phyloP scores from a whole-genome alignment of 2,113 vertebrate genomes.

The Galbula dea region DNA sequence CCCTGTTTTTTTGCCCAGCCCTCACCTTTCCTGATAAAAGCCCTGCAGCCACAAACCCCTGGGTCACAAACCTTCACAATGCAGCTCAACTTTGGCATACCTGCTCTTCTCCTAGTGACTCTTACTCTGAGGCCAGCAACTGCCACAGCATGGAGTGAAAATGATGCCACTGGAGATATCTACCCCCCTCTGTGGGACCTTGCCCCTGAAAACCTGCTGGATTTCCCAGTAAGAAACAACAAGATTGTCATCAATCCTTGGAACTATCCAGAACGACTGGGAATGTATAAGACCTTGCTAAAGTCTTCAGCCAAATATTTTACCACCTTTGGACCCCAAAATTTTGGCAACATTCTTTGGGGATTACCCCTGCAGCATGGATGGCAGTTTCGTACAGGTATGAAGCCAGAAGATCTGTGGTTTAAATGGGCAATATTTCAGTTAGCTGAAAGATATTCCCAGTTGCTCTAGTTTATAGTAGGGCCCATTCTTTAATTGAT shows the following conservation, averaged over 20 bases:
- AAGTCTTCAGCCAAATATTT: slow-evolving; percentile 75
- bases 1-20: not conserved
- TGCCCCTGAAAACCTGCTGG: slow-evolving; percentile 40
- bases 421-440: not conserved
- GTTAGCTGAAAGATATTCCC: not conserved
- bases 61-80: not conserved
- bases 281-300: slow-evolving; percentile 78
- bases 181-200: slow-evolving; percentile 77
- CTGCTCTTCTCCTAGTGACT: not conserved
- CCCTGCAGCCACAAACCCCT: not conserved
- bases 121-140: not conserved
- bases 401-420: not conserved
- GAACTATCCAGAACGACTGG: slow-evolving; percentile 78
- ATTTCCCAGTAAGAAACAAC: slow-evolving; percentile 54
- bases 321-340: slow-evolving; percentile 63
- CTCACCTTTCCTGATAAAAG: slow-evolving; percentile 42
- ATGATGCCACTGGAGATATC: not conserved
- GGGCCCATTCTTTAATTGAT: not conserved
- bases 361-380: slow-evolving; percentile 82
- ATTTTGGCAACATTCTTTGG: slow-evolving; percentile 79
- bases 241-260: slow-evolving; percentile 75
- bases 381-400: slow-evolving; percentile 87
- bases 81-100: not conserved
- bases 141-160: accelerated
- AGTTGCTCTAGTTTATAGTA: not conserved